Base-by-base conservation (phyloP, 2,888 invertebrate genomes). In the Parochlus steinenii region DNA sequence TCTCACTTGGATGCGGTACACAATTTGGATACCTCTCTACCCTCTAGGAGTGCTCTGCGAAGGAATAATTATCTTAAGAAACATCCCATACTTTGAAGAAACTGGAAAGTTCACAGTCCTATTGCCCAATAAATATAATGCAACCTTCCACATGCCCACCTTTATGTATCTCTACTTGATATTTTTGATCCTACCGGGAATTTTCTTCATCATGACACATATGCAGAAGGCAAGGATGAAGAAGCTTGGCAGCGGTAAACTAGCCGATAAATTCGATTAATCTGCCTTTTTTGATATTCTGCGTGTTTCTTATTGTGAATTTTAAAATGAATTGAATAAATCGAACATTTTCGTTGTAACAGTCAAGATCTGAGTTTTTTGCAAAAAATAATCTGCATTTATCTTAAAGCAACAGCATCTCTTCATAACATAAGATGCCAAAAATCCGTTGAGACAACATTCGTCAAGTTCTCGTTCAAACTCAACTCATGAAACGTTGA, bases 21-120 rank as follows among this genome's bases (percentile, higher is more conserved):
- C 85, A 0, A 66, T 87, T 37, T 97, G 93, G 93, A 85, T 95
- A 43, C 76, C 86, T 0, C 64, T 93, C 0, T 95, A 93, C 56
- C 95, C 95, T 0, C 52, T 90, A 24, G 93, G 92, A 5, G 74
- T 90, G 45, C 50, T 87, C 2, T 80, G 83, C 48, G 93, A 95
- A 63, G 80, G 85, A 1, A 72, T 81, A 4, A 68, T 85, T 10
- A 66, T 83, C 26, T 62, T 85, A 12, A 67, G 85, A 33, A 82
- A 86, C 53, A 79, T 93, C 50, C 85, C 89, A 0, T 85, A 82
- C 53, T 83, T 89, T 48, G 86, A 90, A 45, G 81, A 87, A 50
- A 83, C 85, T 0, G 66, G 70, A 32, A 71, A 63, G 35, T 85
- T 82, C 51, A 73, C 78, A 0, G 51, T 87, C 3, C 60, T 69